These are phyloP conservation scores for Unio pictorum DNA, from an alignment of 2,888 invertebrate genomes.

Conservation along the genomic window DNA sequence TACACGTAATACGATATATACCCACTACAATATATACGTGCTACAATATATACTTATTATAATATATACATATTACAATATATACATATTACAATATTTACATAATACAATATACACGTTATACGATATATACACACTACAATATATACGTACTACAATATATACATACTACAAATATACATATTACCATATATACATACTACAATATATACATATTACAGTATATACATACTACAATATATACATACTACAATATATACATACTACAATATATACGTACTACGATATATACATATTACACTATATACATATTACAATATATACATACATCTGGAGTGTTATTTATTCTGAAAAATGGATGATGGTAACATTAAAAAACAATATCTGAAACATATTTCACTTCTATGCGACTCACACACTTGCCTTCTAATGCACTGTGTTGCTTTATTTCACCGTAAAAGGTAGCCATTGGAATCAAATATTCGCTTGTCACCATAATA, in stretches of 20 bases:
- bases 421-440: too few relatives aligned
- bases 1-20: not conserved
- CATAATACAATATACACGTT: not conserved
- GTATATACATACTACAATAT: not conserved
- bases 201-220: not conserved
- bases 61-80: not conserved
- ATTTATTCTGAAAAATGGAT: not conserved
- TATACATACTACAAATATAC: not conserved
- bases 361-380: too few relatives aligned
- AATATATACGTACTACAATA: not conserved
- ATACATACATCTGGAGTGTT: not conserved
- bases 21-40: not conserved
- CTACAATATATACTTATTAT: not conserved
- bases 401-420: too few relatives aligned
- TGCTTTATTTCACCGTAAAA: too few relatives aligned
- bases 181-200: not conserved
- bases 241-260: not conserved
- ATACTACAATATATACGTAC: not conserved
- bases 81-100: not conserved
- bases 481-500: too few relatives aligned
- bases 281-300: not conserved
- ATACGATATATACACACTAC: not conserved
- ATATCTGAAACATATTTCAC: too few relatives aligned
- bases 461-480: too few relatives aligned
- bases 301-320: not conserved